A percentile compares a stretch with the other conserved stretches of the same genome.
These are phyloP conservation scores for Brachirus orientalis DNA, from an alignment of 2,113 vertebrate genomes.

Conservation along the genomic window DNA sequence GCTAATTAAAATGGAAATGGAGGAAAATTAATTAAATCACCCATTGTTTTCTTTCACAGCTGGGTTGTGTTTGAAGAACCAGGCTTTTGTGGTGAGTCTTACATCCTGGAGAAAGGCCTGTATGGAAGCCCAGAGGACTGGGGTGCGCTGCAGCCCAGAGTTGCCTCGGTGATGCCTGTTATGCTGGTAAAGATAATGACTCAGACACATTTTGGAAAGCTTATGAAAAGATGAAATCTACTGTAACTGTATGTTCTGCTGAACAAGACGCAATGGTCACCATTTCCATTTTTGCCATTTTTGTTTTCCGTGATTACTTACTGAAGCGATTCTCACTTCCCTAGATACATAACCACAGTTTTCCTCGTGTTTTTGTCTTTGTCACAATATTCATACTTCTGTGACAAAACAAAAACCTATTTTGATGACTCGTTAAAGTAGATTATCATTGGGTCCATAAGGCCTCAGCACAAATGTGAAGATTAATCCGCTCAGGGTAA, in stretches of 20 bases:
- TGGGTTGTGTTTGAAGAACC: slow-evolving; percentile 93
- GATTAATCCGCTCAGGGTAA: slow-evolving; percentile 14
- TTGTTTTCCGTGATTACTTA: not conserved
- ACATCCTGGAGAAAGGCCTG: slow-evolving; percentile 90
- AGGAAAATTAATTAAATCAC: not conserved
- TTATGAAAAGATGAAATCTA: not conserved
- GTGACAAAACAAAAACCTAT: slow-evolving; percentile 1
- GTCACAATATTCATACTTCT: slow-evolving; percentile 1
- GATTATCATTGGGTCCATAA: slow-evolving; percentile 12
- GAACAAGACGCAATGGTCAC: no score
- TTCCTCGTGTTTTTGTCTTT: not conserved
- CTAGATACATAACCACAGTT: not conserved
- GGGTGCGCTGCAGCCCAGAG: slow-evolving; percentile 84
- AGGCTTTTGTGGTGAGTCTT: slow-evolving; percentile 89
- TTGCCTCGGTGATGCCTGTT: slow-evolving; percentile 89
- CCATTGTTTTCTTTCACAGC: slow-evolving; percentile 68
- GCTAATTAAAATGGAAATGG: slow-evolving; percentile 14
- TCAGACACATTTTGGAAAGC: slow-evolving; percentile 6
- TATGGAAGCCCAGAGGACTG: slow-evolving; percentile 90
- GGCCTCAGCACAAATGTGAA: not conserved
- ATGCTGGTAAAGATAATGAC: slow-evolving; percentile 81
- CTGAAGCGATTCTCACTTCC: slow-evolving; percentile 42
- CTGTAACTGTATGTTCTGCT: not conserved
- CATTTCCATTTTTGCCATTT: not conserved
- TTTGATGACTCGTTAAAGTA: not conserved